These are phyloP conservation scores for Sacculina carcini DNA, from an alignment of 2,888 invertebrate species.

Conservation along the genomic window DNA sequence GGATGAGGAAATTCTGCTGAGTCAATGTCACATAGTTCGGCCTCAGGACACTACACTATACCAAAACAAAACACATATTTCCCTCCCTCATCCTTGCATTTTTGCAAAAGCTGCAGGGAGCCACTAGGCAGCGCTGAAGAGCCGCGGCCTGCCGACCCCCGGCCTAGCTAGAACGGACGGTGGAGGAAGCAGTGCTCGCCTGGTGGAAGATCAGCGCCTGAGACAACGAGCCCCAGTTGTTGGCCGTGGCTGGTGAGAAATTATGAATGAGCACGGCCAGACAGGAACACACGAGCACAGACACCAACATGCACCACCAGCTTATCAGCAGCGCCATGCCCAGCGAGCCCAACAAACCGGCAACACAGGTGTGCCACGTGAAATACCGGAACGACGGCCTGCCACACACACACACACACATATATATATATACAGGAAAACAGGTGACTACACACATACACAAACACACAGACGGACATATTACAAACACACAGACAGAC, in stretches of 20 bases:
- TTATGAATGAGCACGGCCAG: conserved; percentile 68
- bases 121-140: too few species aligned
- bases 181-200: conserved; percentile 25
- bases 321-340: conserved; percentile 88
- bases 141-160: too few species aligned
- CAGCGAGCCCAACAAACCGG: conserved; percentile 58
- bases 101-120: too few species aligned
- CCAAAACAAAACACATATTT: too few species aligned
- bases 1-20: too few species aligned
- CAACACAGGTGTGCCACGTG: conserved; percentile 69
- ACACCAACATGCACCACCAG: conserved; percentile 61
- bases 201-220: conserved; percentile 99
- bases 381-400: conserved; percentile 91
- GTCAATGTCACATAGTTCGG: too few species aligned
- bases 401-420: conserved; percentile 17
- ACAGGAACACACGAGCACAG: conserved; percentile 56
- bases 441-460: neutral
- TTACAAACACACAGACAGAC: neutral
- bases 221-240: conserved; percentile 87
- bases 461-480: neutral
- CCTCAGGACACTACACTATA: too few species aligned
- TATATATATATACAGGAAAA: neutral
- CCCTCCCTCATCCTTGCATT: too few species aligned
- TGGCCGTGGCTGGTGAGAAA: conserved; percentile 47
- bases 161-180: too few species aligned